Evolutionary conservation across 2,797 vertebrate genomes (phyloP).

Genomic region (Champsocephalus gunnari): DNA sequence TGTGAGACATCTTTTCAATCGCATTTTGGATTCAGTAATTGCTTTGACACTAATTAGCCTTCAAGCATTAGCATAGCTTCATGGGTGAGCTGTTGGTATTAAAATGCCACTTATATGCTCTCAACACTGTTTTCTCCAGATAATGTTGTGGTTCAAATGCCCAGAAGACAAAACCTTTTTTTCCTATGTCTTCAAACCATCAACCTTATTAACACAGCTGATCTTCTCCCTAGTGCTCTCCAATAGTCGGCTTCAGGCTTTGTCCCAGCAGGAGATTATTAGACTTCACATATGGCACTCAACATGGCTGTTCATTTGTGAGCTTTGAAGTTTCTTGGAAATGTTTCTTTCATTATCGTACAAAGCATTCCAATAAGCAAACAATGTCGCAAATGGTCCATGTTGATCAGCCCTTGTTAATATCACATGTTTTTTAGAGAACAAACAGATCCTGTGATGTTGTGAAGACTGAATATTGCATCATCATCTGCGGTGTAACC

Average conservation of each 20-base stretch:
- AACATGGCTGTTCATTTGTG: constrained; percentile 31
- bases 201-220: constrained; percentile 42
- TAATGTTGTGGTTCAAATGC: constrained; percentile 12
- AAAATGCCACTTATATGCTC: constrained; percentile 21
- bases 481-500: constrained; percentile 67
- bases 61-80: constrained; percentile 21
- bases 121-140: constrained; percentile 2
- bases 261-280: constrained; percentile 58
- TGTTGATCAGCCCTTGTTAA: constrained; percentile 16
- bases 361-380: not conserved
- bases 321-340: constrained; percentile 41
- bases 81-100: constrained; percentile 4
- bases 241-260: constrained; percentile 40
- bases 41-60: constrained; percentile 56
- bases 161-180: constrained; percentile 31
- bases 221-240: constrained; percentile 38
- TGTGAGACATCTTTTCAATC: constrained; percentile 24
- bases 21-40: constrained; percentile 52
- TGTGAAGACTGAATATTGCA: constrained; percentile 51
- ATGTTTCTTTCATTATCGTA: constrained; percentile 23
- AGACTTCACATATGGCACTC: constrained; percentile 59
- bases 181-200: constrained; percentile 54
- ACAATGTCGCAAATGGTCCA: not conserved
- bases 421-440: not conserved
- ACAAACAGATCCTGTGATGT: constrained; percentile 37